phyloP scores from a whole-genome alignment of 2,797 vertebrate genomes.

The Chloroceryle inda region DNA sequence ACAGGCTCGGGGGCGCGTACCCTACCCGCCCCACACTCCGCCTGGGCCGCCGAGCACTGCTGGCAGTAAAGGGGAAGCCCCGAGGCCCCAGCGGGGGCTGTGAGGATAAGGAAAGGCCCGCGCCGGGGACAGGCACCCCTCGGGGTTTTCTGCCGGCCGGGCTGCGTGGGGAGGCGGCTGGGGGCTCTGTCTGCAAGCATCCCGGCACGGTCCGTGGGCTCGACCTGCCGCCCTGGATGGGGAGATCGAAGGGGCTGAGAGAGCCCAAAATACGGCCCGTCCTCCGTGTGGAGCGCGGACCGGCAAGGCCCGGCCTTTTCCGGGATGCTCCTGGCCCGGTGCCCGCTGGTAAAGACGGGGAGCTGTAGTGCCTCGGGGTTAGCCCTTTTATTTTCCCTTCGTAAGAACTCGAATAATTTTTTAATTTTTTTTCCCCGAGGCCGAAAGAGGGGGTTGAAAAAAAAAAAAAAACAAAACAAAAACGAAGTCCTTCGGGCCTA shows the following conservation, averaged over 20 bases:
- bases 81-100: background rate
- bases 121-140: fast-evolving
- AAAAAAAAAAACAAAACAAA: no score
- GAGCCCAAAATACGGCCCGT: background rate
- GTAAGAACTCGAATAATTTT: background rate
- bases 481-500: no score
- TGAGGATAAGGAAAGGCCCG: background rate
- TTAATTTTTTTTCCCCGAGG: background rate
- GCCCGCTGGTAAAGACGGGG: background rate
- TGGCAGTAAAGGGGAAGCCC: background rate
- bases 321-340: background rate
- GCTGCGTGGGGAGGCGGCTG: background rate
- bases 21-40: background rate
- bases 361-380: background rate
- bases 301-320: background rate
- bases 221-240: background rate
- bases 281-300: background rate
- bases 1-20: background rate
- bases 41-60: background rate
- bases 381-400: background rate
- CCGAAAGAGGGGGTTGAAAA: no score
- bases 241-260: background rate
- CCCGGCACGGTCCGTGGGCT: background rate
- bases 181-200: background rate
- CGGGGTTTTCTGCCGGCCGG: background rate